Conservation (phyloP, 2,113 vertebrate species). For the Melierax canorus region DNA sequence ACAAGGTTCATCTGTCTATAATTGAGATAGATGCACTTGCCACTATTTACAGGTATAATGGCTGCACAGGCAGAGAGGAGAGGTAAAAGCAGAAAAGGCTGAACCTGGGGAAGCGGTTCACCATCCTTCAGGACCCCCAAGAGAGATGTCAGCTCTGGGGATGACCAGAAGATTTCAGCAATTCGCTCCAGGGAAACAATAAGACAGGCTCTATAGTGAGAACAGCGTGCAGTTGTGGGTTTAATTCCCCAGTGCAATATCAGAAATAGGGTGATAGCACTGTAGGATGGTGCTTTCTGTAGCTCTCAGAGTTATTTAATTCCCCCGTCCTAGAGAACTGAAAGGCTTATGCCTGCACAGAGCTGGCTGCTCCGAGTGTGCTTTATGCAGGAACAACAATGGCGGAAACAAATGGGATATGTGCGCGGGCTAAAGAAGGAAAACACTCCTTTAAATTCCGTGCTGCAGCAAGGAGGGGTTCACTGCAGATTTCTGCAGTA, state of each 20-base stretch:
- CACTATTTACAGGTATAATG: not conserved
- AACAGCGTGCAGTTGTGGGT: not conserved
- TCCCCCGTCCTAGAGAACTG: not conserved
- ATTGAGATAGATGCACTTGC: not conserved
- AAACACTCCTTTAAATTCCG: not conserved
- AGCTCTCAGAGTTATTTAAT: not conserved
- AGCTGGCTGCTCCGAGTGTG: not conserved
- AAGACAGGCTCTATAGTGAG: not conserved
- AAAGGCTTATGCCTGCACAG: fast-evolving
- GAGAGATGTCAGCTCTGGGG: not conserved
- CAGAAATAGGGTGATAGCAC: not conserved
- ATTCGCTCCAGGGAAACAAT: not conserved
- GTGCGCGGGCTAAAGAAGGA: not conserved
- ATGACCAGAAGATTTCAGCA: not conserved
- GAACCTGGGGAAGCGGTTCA: not conserved
- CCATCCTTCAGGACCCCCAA: not conserved
- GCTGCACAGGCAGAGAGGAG: not conserved
- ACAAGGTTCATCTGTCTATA: not conserved
- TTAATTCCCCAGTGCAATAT: not conserved
- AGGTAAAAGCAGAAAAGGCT: not conserved
- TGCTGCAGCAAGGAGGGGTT: not conserved
- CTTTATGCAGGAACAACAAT: not conserved
- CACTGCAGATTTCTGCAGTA: not conserved
- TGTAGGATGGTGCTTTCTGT: not conserved
- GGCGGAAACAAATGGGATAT: not conserved